These are phyloP conservation scores for Aporophyla lueneburgensis DNA, from an alignment of 2,888 invertebrate genomes.

Conservation along the genomic window DNA sequence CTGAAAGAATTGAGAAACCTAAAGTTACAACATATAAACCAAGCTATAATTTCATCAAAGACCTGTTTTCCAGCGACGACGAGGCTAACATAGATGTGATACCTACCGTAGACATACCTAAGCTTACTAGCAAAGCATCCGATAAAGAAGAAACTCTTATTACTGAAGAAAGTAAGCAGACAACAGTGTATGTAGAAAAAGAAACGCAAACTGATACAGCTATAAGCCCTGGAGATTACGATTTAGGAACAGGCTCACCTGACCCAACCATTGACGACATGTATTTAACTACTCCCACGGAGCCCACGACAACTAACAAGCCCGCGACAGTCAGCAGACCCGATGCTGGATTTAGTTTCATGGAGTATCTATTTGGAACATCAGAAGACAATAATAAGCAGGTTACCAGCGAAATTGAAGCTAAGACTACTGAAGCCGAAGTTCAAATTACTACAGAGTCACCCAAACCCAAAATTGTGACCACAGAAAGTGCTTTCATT, in stretches of 20 bases:
- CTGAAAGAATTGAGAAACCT: constrained; percentile 74
- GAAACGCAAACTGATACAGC: constrained; percentile 73
- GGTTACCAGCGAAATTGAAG: constrained; percentile 67
- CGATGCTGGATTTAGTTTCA: constrained; percentile 81
- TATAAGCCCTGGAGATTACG: constrained; percentile 82
- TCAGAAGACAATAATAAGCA: constrained; percentile 74
- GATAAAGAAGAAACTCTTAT: constrained; percentile 61
- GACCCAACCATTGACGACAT: constrained; percentile 82
- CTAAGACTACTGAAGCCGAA: constrained; percentile 62
- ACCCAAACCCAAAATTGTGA: constrained; percentile 74
- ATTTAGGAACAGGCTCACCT: constrained; percentile 84
- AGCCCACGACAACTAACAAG: constrained; percentile 76
- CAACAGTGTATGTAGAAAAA: constrained; percentile 66
- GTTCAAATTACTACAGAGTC: constrained; percentile 75
- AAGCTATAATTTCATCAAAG: constrained; percentile 78
- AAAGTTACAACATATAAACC: constrained; percentile 86
- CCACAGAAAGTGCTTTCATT: constrained; percentile 83
- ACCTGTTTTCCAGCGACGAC: constrained; percentile 77
- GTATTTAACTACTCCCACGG: constrained; percentile 78
- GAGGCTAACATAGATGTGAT: constrained; percentile 73
- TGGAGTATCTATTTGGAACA: constrained; percentile 86
- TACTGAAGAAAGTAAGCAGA: constrained; percentile 60
- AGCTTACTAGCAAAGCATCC: constrained; percentile 68
- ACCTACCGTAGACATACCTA: constrained; percentile 79
- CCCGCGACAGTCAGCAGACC: constrained; percentile 75